phyloP scores from a whole-genome alignment of 2,888 invertebrate genomes.

The Drosophila maculinotata region DNA sequence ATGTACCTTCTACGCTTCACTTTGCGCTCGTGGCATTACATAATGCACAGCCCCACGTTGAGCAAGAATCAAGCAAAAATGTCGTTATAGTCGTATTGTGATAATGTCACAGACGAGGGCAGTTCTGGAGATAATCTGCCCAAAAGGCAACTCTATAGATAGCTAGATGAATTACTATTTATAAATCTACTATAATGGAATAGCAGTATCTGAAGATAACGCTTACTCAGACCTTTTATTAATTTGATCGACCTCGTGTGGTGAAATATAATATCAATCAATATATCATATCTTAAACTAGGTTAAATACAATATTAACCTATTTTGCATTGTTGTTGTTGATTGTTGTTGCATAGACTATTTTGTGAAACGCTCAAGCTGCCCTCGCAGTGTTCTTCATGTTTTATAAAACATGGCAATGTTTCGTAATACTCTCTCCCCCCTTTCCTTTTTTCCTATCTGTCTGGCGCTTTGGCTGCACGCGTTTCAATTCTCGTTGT shows the following conservation, averaged over 20 bases:
- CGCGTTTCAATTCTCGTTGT: slow-evolving; percentile 33
- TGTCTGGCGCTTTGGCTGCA: slow-evolving; percentile 39
- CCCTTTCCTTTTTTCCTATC: slow-evolving; percentile 3
- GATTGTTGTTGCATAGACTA: too few species aligned
- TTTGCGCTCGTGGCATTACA: slow-evolving; percentile 46
- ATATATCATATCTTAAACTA: background rate
- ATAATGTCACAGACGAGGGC: slow-evolving; percentile 30
- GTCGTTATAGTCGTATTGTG: slow-evolving; percentile 19
- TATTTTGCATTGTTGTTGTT: too few species aligned
- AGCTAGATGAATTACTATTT: background rate
- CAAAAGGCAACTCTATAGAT: background rate
- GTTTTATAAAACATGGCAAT: slow-evolving; percentile 30
- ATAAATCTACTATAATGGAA: background rate
- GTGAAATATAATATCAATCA: too few species aligned
- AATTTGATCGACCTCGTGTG: too few species aligned
- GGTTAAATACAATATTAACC: too few species aligned
- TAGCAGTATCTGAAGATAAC: background rate
- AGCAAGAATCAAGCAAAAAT: slow-evolving; percentile 44
- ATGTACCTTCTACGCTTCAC: slow-evolving; percentile 4
- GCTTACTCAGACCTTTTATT: background rate
- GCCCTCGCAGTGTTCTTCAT: slow-evolving; percentile 35
- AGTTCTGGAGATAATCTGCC: background rate
- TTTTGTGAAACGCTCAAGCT: background rate
- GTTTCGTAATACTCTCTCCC: slow-evolving; percentile 25
- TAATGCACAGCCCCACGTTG: slow-evolving; percentile 32